Conservation (phyloP, 2,797 vertebrate genomes). For the Pyrocephalus nanus region DNA sequence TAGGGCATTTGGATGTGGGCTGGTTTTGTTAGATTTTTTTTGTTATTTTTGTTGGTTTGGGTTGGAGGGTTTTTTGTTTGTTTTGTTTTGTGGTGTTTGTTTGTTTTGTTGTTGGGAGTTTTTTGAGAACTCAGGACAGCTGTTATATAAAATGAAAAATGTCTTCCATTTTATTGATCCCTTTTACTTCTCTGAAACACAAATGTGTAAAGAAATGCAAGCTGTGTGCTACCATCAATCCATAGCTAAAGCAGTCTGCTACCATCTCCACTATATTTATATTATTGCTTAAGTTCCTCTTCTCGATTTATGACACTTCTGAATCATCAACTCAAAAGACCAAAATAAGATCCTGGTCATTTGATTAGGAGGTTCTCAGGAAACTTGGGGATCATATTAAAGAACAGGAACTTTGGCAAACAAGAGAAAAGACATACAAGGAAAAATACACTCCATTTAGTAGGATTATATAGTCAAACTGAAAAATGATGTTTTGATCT, state of each 20-base stretch:
- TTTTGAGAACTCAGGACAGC: not conserved
- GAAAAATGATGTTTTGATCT: conserved; percentile 59
- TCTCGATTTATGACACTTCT: not conserved
- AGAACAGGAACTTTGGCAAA: not conserved
- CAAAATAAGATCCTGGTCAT: not conserved
- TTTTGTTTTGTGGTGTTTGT: not conserved
- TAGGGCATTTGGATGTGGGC: not conserved
- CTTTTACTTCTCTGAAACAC: not conserved
- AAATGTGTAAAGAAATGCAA: not conserved
- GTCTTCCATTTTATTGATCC: not conserved
- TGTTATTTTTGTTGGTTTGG: not conserved
- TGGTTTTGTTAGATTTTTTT: not conserved
- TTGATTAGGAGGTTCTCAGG: not conserved
- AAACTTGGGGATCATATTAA: conserved; percentile 38
- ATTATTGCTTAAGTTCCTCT: not conserved
- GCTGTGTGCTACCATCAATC: not conserved
- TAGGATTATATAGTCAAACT: conserved; percentile 50
- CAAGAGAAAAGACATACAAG: conserved; percentile 12
- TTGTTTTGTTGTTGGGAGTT: not conserved
- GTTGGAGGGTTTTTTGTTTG: not conserved
- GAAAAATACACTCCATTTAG: conserved; percentile 62
- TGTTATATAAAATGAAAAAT: not conserved
- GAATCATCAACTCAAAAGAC: conserved; percentile 12
- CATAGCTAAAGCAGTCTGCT: not conserved
- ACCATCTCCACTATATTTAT: not conserved